A percentile compares a stretch with the other conserved stretches of the same genome.
phyloP scores from a whole-genome alignment of 2,797 vertebrate genomes.

The Halcyon leucocephala region DNA sequence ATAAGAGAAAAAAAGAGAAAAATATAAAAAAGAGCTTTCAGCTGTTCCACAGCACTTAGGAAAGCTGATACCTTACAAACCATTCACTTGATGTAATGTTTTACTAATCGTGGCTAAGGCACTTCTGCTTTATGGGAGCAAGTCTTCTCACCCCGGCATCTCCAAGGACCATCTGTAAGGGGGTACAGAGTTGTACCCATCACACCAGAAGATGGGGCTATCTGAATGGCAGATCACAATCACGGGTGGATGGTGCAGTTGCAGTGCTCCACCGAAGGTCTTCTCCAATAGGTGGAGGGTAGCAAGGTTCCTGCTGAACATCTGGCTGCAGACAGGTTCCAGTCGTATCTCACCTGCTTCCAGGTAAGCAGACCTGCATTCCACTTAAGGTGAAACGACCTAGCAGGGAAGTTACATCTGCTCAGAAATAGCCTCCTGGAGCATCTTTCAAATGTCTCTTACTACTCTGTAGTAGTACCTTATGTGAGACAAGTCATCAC shows the following conservation, averaged over 20 bases:
- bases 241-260: accelerated
- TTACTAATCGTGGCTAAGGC: neutral
- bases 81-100: neutral
- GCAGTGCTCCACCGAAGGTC: neutral
- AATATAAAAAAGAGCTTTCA: neutral
- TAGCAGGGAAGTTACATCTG: neutral
- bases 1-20: neutral
- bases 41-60: neutral
- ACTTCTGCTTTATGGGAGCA: neutral
- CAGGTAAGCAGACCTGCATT: neutral
- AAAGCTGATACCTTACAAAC: neutral
- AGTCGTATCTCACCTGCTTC: neutral
- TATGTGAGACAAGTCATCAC: neutral
- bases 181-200: neutral
- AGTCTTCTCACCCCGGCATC: accelerated
- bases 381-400: neutral
- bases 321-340: neutral
- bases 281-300: neutral
- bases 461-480: neutral
- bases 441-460: neutral
- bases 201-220: neutral
- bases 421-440: neutral
- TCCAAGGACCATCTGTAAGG: neutral
- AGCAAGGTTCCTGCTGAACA: neutral
- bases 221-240: neutral